A percentile compares a stretch with the other conserved stretches of the same genome.
These are phyloP conservation scores for Pantala flavescens DNA, from an alignment of 1,140 invertebrate genomes.

Conservation along the genomic window DNA sequence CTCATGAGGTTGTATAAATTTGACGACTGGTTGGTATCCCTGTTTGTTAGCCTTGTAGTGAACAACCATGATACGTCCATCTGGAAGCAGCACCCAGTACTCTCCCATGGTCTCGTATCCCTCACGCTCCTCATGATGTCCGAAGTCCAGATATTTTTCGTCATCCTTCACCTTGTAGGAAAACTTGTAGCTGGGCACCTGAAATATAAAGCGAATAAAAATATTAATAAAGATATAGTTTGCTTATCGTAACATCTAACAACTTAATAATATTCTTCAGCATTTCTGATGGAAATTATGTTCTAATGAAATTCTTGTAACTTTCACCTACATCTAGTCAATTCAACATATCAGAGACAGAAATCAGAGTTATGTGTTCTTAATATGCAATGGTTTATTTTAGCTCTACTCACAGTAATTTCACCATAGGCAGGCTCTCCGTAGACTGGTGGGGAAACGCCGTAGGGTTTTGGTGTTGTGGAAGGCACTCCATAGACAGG, in stretches of 20 bases:
- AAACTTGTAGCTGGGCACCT: conserved; percentile 52
- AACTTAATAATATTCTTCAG: too few species aligned
- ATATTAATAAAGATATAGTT: neutral
- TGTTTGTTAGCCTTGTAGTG: conserved; percentile 61
- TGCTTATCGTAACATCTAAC: neutral
- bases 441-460: too few species aligned
- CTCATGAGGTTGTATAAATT: conserved; percentile 40
- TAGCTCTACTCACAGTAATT: too few species aligned
- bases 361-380: too few species aligned
- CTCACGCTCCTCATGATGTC: conserved; percentile 53
- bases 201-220: conserved; percentile 37
- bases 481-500: neutral
- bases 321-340: too few species aligned
- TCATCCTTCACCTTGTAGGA: conserved; percentile 60
- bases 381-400: too few species aligned
- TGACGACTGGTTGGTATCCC: conserved; percentile 66
- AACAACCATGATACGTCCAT: conserved; percentile 64
- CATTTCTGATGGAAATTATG: too few species aligned
- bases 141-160: conserved; percentile 57
- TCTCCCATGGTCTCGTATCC: conserved; percentile 55
- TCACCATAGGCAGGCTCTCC: too few species aligned
- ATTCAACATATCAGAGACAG: too few species aligned
- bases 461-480: conserved; percentile 12
- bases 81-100: conserved; percentile 66
- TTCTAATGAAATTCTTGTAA: too few species aligned